These are phyloP conservation scores for Aselliscus stoliczkanus DNA, from an alignment of 2,797 vertebrate species.

Conservation along the genomic window DNA sequence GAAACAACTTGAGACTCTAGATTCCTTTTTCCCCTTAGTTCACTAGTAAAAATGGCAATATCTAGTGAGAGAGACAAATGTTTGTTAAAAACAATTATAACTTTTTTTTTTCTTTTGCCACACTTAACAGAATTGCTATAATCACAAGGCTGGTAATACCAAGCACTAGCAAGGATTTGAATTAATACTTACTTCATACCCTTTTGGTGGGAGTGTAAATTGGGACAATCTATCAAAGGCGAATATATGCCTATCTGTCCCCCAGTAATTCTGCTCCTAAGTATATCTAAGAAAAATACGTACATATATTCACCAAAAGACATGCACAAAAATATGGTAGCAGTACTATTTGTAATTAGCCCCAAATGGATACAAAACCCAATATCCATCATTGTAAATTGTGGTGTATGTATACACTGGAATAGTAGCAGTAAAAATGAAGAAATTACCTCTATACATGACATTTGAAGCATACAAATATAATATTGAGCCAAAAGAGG, in stretches of 20 bases:
- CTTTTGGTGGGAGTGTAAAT: background rate
- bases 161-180: background rate
- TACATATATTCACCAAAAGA: background rate
- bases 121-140: background rate
- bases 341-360: background rate
- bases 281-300: background rate
- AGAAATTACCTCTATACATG: background rate
- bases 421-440: background rate
- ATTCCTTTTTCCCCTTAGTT: background rate
- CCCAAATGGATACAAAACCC: background rate
- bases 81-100: slow-evolving; percentile 1
- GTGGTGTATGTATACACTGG: background rate
- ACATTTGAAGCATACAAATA: background rate
- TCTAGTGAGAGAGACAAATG: background rate
- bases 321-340: background rate
- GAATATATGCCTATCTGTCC: background rate
- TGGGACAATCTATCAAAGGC: background rate
- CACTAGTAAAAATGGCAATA: background rate
- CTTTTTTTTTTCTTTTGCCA: too few relatives aligned
- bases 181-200: background rate
- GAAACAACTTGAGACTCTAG: background rate
- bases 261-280: background rate
- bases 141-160: background rate
- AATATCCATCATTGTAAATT: background rate
- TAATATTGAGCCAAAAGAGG: background rate